Evolutionary conservation across 2,888 invertebrate species (phyloP).

Genomic region (Eilema griseolum): DNA sequence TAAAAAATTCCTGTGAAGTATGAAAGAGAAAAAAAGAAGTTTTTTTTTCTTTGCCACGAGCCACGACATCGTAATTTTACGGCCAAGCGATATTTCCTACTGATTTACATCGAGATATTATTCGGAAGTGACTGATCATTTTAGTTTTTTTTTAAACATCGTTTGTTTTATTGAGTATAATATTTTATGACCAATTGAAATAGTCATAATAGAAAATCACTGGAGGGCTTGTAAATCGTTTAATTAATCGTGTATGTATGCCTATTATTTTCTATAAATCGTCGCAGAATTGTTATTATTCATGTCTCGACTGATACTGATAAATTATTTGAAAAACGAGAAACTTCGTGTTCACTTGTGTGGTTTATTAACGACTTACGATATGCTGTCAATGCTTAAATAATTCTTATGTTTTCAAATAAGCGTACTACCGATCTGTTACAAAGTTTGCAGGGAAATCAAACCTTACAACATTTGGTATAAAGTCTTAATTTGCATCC

Average conservation of each 20-base stretch:
- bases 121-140: constrained; percentile 61
- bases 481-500: not conserved
- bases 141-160: constrained; percentile 31
- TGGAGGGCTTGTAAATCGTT: constrained; percentile 20
- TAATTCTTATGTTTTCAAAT: not conserved
- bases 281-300: not conserved
- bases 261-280: not conserved
- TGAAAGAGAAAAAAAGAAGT: constrained; percentile 26
- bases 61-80: constrained; percentile 60
- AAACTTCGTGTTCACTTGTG: not conserved
- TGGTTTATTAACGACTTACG: not conserved
- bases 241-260: constrained; percentile 12
- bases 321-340: not conserved
- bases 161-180: constrained; percentile 40
- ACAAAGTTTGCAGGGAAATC: not conserved
- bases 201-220: constrained; percentile 13
- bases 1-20: constrained; percentile 37
- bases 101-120: constrained; percentile 67
- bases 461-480: not conserved
- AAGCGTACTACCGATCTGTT: not conserved
- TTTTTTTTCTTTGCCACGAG: constrained; percentile 53
- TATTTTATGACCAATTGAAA: constrained; percentile 43
- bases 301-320: not conserved
- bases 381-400: not conserved
- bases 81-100: constrained; percentile 51